phyloP scores from a whole-genome alignment of 1,140 invertebrate genomes.

The Camponotus pennsylvanicus region DNA sequence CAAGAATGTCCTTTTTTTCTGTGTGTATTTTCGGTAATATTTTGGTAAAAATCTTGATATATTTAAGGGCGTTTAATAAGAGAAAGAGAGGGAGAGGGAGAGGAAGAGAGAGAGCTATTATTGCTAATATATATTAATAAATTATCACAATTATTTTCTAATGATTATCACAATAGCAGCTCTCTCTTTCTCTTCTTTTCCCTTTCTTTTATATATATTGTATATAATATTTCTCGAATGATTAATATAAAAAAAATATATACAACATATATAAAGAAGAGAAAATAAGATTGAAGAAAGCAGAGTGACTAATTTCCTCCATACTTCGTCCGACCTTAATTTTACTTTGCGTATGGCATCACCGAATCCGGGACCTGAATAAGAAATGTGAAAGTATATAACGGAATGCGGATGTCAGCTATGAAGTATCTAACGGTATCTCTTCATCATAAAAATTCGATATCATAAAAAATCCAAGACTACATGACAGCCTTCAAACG shows the following conservation, averaged over 20 bases:
- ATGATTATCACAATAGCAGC: too few relatives aligned
- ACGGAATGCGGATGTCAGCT: constrained; percentile 63
- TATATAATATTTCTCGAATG: too few relatives aligned
- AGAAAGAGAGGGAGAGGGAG: too few relatives aligned
- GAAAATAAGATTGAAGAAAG: constrained; percentile 50
- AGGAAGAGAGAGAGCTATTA: background rate
- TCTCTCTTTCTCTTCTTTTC: too few relatives aligned
- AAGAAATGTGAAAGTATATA: constrained; percentile 74
- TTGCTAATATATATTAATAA: too few relatives aligned
- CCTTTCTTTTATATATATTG: too few relatives aligned
- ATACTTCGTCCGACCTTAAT: constrained; percentile 12
- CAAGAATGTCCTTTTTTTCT: too few relatives aligned
- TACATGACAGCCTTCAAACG: background rate
- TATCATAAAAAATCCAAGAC: background rate
- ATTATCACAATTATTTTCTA: too few relatives aligned
- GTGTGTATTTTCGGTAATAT: background rate
- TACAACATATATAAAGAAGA: background rate
- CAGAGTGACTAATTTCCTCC: background rate
- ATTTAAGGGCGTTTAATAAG: background rate
- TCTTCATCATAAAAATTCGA: constrained; percentile 46
- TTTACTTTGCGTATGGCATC: constrained; percentile 41
- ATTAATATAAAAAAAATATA: background rate
- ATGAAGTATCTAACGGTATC: background rate
- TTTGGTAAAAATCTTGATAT: background rate
- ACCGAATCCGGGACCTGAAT: constrained; percentile 31